Conservation (phyloP, 1,140 invertebrate species). For the Alviniconcha marisindica region DNA sequence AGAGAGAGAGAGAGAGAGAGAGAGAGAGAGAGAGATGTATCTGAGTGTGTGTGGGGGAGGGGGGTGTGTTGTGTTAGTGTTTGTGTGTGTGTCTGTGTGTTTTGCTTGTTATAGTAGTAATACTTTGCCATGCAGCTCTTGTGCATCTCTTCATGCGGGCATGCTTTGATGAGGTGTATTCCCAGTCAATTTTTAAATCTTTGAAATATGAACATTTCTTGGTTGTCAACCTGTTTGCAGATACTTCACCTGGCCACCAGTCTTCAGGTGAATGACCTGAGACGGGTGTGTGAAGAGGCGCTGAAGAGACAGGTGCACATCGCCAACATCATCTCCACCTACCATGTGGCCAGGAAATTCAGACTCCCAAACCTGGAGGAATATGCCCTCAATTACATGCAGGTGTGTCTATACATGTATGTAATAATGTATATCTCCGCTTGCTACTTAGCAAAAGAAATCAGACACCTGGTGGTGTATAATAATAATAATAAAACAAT, state of each 20-base stretch:
- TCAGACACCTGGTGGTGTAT: background rate
- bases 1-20: too few species aligned
- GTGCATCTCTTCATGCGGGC: too few species aligned
- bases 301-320: slow-evolving; percentile 81
- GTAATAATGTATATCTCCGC: too few species aligned
- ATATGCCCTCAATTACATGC: slow-evolving; percentile 64
- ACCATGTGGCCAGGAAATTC: slow-evolving; percentile 79
- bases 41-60: too few species aligned
- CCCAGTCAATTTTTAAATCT: too few species aligned
- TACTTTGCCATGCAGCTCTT: too few species aligned
- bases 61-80: background rate
- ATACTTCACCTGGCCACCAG: slow-evolving; percentile 81
- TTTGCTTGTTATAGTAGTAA: too few species aligned
- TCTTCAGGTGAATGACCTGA: slow-evolving; percentile 81
- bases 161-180: too few species aligned
- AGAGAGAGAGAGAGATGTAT: too few species aligned
- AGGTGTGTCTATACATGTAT: slow-evolving; percentile 4
- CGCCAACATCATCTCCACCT: slow-evolving; percentile 81
- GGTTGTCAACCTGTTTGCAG: slow-evolving; percentile 79
- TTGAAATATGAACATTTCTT: too few species aligned
- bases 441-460: too few species aligned
- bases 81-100: background rate
- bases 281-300: slow-evolving; percentile 82
- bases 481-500: background rate
- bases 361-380: slow-evolving; percentile 77